Conservation (phyloP, 2,113 vertebrate genomes). For the Dissostichus mawsoni region DNA sequence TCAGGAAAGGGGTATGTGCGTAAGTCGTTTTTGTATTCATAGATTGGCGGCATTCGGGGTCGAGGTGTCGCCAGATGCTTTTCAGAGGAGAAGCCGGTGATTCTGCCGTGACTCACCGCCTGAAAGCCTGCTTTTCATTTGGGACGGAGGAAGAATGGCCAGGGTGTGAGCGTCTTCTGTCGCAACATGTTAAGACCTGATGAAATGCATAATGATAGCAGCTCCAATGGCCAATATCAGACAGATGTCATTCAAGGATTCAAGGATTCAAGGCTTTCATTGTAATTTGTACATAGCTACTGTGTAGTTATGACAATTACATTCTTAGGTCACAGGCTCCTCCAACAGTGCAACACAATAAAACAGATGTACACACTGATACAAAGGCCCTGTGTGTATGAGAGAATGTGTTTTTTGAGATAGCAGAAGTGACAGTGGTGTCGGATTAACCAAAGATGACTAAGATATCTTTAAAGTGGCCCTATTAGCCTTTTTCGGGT, state of each 20-base stretch:
- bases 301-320: too few species aligned
- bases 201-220: background rate
- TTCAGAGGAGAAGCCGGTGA: constrained; percentile 7
- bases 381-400: background rate
- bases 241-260: too few species aligned
- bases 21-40: constrained; percentile 36
- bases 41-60: constrained; percentile 23
- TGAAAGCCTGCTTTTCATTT: constrained; percentile 29
- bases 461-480: too few species aligned
- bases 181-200: constrained; percentile 39
- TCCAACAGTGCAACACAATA: too few species aligned
- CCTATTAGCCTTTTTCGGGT: too few species aligned
- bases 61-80: constrained; percentile 33
- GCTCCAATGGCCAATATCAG: background rate
- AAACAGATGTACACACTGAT: too few species aligned
- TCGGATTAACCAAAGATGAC: background rate
- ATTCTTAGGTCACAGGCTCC: too few species aligned
- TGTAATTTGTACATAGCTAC: too few species aligned
- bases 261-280: too few species aligned
- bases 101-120: constrained; percentile 35
- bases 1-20: constrained; percentile 5
- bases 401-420: too few species aligned
- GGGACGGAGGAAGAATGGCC: constrained; percentile 23
- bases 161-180: constrained; percentile 36
- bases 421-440: background rate